Evolutionary conservation across 1,140 invertebrate species (phyloP).

Genomic region (Drosophila neocordata): DNA sequence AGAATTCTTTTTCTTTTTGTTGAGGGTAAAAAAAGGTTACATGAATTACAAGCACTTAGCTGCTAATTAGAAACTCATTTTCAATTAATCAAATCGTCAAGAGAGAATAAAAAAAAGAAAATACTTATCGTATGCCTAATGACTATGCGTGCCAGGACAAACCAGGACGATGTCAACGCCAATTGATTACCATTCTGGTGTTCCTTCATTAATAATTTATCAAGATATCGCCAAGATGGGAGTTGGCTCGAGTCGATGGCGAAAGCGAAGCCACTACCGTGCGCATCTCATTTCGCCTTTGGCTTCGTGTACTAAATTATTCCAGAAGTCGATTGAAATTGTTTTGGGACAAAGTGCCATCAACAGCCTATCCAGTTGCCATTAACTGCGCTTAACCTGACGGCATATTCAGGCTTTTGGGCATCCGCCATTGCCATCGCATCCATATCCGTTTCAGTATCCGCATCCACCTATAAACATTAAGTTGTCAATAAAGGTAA

Average conservation of each 20-base stretch:
- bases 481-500: constrained; percentile 83
- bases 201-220: constrained; percentile 64
- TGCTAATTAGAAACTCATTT: constrained; percentile 76
- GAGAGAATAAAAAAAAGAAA: constrained; percentile 20
- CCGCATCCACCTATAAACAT: constrained; percentile 74
- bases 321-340: constrained; percentile 50
- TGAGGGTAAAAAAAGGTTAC: constrained; percentile 27
- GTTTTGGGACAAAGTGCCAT: constrained; percentile 67
- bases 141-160: constrained; percentile 41
- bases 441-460: constrained; percentile 11
- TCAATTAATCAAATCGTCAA: constrained; percentile 68
- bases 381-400: constrained; percentile 63
- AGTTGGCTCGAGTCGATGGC: constrained; percentile 66
- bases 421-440: constrained; percentile 8
- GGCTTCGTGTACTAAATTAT: constrained; percentile 63
- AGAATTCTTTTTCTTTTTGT: neutral
- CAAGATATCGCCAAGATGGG: constrained; percentile 41
- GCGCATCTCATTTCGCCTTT: constrained; percentile 44
- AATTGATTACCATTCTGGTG: constrained; percentile 60
- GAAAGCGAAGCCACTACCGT: too few species aligned
- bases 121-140: constrained; percentile 32
- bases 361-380: constrained; percentile 76
- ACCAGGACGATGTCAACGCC: constrained; percentile 62
- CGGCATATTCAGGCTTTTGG: constrained; percentile 28
- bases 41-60: constrained; percentile 49